Percentiles rank a stretch among this genome's conserved stretches.
Evolutionary conservation across 2,797 vertebrate genomes (phyloP).

Genomic region (Neostethus bicornis): DNA sequence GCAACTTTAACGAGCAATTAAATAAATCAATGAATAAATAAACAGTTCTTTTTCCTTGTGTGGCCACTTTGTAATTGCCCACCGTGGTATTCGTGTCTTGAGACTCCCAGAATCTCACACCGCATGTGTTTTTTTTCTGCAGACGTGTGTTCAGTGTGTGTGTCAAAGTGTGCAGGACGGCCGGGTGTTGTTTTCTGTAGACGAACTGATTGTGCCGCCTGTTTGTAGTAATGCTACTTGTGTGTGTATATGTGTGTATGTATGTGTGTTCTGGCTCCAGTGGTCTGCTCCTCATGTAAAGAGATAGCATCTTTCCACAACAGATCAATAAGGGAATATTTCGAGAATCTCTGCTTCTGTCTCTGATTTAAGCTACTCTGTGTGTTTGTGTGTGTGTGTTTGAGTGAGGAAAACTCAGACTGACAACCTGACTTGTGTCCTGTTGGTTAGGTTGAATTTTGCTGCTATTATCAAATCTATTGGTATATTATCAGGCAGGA

Average conservation of each 20-base stretch:
- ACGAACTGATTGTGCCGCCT: constrained; percentile 46
- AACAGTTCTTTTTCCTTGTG: constrained; percentile 34
- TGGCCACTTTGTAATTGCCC: constrained; percentile 39
- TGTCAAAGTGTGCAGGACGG: constrained; percentile 13
- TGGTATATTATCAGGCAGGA: constrained; percentile 55
- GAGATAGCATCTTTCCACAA: constrained; percentile 76
- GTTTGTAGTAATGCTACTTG: constrained; percentile 44
- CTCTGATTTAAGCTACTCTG: constrained; percentile 40
- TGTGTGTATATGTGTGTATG: constrained; percentile 23
- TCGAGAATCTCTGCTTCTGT: constrained; percentile 62
- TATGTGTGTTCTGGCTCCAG: constrained; percentile 65
- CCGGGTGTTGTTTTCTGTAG: constrained; percentile 34
- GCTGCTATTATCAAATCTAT: constrained; percentile 49
- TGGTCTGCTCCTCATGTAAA: constrained; percentile 72
- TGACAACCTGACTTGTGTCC: constrained; percentile 55
- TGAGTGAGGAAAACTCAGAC: constrained; percentile 55
- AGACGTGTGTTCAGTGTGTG: constrained; percentile 22
- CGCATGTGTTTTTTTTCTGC: constrained; percentile 40
- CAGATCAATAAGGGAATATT: constrained; percentile 77
- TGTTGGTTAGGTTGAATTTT: constrained; percentile 45
- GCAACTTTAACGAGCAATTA: constrained; percentile 68
- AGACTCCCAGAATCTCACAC: constrained; percentile 39
- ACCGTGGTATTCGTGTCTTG: constrained; percentile 46
- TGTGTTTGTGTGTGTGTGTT: constrained; percentile 9
- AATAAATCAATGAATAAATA: constrained; percentile 67